Percentiles rank a stretch among this genome's conserved stretches.
Conservation (phyloP, 37 sponge, comb jelly and placozoan genomes). For the Halichondria panicea region DNA sequence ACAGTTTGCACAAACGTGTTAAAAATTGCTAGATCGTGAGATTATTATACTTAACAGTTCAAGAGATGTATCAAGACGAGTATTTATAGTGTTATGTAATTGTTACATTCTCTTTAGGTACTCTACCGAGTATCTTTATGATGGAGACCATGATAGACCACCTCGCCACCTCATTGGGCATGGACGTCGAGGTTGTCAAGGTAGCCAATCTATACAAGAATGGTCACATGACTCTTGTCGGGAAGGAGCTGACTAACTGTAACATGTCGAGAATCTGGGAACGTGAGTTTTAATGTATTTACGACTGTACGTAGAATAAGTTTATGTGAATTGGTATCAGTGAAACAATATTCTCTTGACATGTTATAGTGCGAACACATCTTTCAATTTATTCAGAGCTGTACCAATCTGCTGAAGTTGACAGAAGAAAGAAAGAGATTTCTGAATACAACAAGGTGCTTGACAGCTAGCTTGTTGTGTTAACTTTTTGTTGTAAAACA, state of each 20-base stretch:
- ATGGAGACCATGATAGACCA: constrained; percentile 80
- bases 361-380: too few species aligned
- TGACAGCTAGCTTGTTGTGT: not conserved
- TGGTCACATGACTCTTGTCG: constrained; percentile 59
- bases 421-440: constrained; percentile 25
- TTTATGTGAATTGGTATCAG: not conserved
- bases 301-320: not conserved
- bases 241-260: constrained; percentile 66
- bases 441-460: constrained; percentile 59
- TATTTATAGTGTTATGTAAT: too few species aligned
- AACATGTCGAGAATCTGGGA: constrained; percentile 64
- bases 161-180: constrained; percentile 47
- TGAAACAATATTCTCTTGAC: too few species aligned
- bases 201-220: constrained; percentile 61
- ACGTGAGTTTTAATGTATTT: constrained; percentile 35
- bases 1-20: too few species aligned
- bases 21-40: too few species aligned
- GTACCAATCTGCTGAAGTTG: constrained; percentile 60
- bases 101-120: constrained; percentile 46
- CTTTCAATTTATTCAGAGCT: constrained; percentile 40
- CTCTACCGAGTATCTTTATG: constrained; percentile 69
- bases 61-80: too few species aligned
- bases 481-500: not conserved
- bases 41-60: too few species aligned
- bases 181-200: constrained; percentile 58